Evolutionary conservation across 2,888 invertebrate species (phyloP).

Genomic region (Erannis defoliaria): DNA sequence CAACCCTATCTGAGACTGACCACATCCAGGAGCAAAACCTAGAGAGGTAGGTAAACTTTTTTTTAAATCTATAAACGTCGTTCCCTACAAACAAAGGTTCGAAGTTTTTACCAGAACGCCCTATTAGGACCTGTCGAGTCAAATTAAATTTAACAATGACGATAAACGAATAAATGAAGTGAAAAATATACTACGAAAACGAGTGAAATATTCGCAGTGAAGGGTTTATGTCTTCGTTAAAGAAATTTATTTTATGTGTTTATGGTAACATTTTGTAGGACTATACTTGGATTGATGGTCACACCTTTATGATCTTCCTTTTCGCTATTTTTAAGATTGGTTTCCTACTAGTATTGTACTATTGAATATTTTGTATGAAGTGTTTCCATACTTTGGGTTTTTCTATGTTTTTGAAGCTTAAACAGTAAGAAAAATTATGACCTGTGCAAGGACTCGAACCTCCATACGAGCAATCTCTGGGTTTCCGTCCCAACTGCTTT

Average conservation of each 20-base stretch:
- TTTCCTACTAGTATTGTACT: too few species aligned
- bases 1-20: background rate
- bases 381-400: too few species aligned
- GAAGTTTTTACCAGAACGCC: conserved; percentile 13
- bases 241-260: conserved; percentile 38
- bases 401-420: too few species aligned
- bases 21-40: background rate
- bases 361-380: too few species aligned
- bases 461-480: too few species aligned
- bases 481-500: too few species aligned
- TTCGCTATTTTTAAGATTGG: too few species aligned
- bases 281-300: background rate
- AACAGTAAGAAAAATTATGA: too few species aligned
- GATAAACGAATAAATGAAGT: conserved; percentile 16
- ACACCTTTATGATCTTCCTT: too few species aligned
- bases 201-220: conserved; percentile 27
- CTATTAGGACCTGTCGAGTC: conserved; percentile 32
- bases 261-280: conserved; percentile 19
- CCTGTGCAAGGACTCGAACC: too few species aligned
- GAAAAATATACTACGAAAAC: conserved; percentile 19
- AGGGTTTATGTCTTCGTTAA: conserved; percentile 47
- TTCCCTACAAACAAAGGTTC: conserved; percentile 12
- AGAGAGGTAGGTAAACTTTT: background rate
- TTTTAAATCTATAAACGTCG: conserved; percentile 8
- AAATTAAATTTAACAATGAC: conserved; percentile 29